Percentiles rank a stretch among this genome's conserved stretches.
These are phyloP conservation scores for Oxyruncus cristatus DNA, from an alignment of 2,113 vertebrate species.

Conservation along the genomic window DNA sequence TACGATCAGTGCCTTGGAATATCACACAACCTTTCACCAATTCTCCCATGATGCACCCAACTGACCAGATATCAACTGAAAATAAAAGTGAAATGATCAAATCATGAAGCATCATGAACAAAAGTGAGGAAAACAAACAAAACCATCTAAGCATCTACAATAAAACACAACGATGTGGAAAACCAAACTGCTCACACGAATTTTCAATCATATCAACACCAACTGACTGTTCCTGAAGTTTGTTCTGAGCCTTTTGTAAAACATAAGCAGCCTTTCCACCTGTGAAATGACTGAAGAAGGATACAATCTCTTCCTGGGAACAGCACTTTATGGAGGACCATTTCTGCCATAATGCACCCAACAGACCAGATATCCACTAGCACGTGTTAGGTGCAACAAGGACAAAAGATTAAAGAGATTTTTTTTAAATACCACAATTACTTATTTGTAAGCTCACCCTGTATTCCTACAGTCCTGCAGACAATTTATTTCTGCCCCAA, in stretches of 20 bases:
- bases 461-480: background rate
- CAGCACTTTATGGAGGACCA: conserved; percentile 89
- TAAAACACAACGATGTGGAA: conserved; percentile 66
- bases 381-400: conserved; percentile 72
- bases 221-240: background rate
- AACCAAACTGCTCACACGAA: conserved; percentile 51
- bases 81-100: conserved; percentile 85
- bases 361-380: conserved; percentile 92
- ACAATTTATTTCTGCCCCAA: background rate
- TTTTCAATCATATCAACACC: conserved; percentile 41
- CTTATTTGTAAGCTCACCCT: background rate
- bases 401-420: conserved; percentile 70
- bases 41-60: conserved; percentile 99
- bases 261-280: background rate
- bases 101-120: conserved; percentile 78
- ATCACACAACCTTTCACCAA: conserved; percentile 99
- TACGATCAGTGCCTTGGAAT: conserved; percentile 99
- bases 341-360: conserved; percentile 89
- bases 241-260: background rate
- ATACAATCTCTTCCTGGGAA: conserved; percentile 91
- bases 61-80: conserved; percentile 99
- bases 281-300: conserved; percentile 70
- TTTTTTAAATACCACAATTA: conserved; percentile 15
- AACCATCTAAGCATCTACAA: conserved; percentile 56
- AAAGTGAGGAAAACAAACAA: conserved; percentile 63